Evolutionary conservation across 1,140 invertebrate species (phyloP), one percentile per base, ranked within the genome.

Genomic region (Bombus ignitus): DNA sequence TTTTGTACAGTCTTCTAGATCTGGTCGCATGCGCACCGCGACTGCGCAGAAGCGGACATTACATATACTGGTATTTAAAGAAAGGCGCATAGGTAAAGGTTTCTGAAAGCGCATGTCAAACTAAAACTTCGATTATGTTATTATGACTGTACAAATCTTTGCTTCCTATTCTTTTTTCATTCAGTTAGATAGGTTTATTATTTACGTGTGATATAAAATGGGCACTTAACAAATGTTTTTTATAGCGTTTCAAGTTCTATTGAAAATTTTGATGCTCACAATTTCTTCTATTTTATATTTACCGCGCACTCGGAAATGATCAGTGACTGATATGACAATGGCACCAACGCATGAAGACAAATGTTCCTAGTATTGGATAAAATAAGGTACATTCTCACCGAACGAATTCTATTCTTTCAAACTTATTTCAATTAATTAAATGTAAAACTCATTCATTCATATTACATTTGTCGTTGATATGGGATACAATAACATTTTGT

Each of bases 1-100:
- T 92, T 92, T 92, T 92, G 83, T 92, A 86, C 68, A 81, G 74
- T 89, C 84, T 84, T 84, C 88, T 71, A 91, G 81, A 84, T 86
- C 74, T 86, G 83, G 76, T 87, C 86, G 81, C 82, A 71, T 87
- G 89, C 88, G 87, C 87, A 87, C 47, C 70, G 73, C 88, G 71
- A 83, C 28, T 72, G 90, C 90, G 90, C 90, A 88, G 42, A 37
- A 82, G 57, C 90, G 90, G 84, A 91, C 83, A 35, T 88, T 83
- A 85, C 85, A 73, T 73, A 86, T 72, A 70, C 18, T 75, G 80
- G 22, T 78, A 77, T 85, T 85, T 85, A 81, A 85, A 81, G 83
- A 81, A 57, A 81, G 83, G 72, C 59, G 44, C 70, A 73, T 74
- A 81, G 59, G 71, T 57, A 72, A 62, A 72, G 39, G 32, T 80